A percentile compares a stretch with the other conserved stretches of the same genome.
These are phyloP conservation scores for Gasterosteus aculeatus DNA, from an alignment of 2,113 vertebrate species.

Conservation along the genomic window DNA sequence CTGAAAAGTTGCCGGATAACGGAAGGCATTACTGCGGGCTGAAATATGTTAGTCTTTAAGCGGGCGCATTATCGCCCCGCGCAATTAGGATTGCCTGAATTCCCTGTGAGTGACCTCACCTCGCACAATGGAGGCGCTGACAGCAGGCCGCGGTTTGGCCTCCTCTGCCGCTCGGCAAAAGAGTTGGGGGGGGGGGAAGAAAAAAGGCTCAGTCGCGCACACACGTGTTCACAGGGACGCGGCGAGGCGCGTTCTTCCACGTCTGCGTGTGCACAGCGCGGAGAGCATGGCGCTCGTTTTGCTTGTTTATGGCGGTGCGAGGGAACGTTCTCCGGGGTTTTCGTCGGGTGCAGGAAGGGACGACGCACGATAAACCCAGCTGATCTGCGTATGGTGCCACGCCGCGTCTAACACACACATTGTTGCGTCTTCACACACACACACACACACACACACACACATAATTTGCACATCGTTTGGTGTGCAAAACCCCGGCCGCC, in stretches of 20 bases:
- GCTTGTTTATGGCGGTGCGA: slow-evolving; percentile 72
- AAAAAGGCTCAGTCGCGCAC: slow-evolving; percentile 12
- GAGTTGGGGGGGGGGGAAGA: slow-evolving; percentile 4
- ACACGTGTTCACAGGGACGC: background rate
- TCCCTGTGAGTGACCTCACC: slow-evolving; percentile 60
- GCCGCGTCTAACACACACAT: slow-evolving; percentile 55
- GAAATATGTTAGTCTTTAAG: slow-evolving; percentile 64
- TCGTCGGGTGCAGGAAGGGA: slow-evolving; percentile 45
- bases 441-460: background rate
- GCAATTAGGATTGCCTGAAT: slow-evolving; percentile 66
- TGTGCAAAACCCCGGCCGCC: slow-evolving; percentile 47
- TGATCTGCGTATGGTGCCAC: slow-evolving; percentile 56
- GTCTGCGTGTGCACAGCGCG: slow-evolving; percentile 6
- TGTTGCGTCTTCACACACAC: slow-evolving; percentile 20
- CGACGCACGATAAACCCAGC: slow-evolving; percentile 64
- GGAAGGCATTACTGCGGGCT: slow-evolving; percentile 40
- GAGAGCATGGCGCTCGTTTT: slow-evolving; percentile 44
- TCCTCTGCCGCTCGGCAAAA: slow-evolving; percentile 13
- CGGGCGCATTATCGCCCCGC: slow-evolving; percentile 62
- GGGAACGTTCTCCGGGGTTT: slow-evolving; percentile 70
- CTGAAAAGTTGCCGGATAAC: slow-evolving; percentile 66
- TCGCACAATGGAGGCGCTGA: slow-evolving; percentile 13
- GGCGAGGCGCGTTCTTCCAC: background rate
- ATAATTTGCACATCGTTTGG: slow-evolving; percentile 22
- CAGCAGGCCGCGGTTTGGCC: slow-evolving; percentile 4